Evolutionary conservation across 2,113 vertebrate genomes (phyloP).

Genomic region (Paramisgurnus dabryanus): DNA sequence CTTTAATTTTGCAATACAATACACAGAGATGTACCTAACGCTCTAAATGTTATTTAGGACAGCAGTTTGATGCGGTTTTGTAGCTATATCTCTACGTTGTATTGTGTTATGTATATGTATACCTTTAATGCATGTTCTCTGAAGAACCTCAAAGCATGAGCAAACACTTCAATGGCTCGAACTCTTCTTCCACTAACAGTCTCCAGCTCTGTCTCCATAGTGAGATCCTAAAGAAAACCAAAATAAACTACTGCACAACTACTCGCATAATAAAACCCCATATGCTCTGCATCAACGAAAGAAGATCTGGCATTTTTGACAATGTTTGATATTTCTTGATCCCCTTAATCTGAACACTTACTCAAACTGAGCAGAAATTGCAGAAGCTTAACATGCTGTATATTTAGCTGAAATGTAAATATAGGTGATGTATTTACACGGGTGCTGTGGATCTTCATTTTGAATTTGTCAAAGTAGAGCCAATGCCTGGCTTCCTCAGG

Average conservation of each 20-base stretch:
- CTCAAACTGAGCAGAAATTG: background rate
- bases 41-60: too few relatives aligned
- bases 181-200: conserved; percentile 86
- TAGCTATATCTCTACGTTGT: too few relatives aligned
- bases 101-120: background rate
- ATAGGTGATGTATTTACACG: conserved; percentile 71
- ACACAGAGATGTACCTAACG: background rate
- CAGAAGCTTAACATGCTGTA: background rate
- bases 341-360: background rate
- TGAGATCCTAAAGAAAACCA: conserved; percentile 75
- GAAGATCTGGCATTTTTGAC: background rate
- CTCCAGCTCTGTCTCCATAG: conserved; percentile 86
- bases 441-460: conserved; percentile 97
- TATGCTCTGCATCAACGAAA: background rate
- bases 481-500: conserved; percentile 91
- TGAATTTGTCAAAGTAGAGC: conserved; percentile 98
- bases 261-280: background rate
- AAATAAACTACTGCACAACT: conserved; percentile 23
- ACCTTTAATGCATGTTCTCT: conserved; percentile 91
- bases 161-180: conserved; percentile 89
- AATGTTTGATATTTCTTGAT: background rate
- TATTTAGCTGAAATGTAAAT: background rate
- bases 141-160: conserved; percentile 90
- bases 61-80: background rate
- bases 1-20: too few relatives aligned